Evolutionary conservation across 1,140 invertebrate genomes (phyloP).

Genomic region (Pseudachorutes palmiensis): DNA sequence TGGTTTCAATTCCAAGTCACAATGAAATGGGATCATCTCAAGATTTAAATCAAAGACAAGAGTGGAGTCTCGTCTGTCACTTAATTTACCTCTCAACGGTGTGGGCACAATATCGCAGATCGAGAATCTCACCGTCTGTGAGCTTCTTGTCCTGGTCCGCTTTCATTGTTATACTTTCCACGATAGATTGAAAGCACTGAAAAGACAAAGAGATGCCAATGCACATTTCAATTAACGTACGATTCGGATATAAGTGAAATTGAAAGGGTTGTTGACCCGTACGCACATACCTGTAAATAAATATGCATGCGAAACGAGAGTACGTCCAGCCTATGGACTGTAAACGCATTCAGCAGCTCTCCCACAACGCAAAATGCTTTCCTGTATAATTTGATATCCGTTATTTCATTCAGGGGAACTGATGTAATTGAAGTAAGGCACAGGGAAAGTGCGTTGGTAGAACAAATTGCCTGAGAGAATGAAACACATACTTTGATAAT

Average conservation of each 20-base stretch:
- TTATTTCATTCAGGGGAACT: constrained; percentile 22
- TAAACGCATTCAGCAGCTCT: constrained; percentile 34
- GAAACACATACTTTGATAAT: too few species aligned
- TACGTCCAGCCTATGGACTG: constrained; percentile 32
- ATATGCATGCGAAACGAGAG: constrained; percentile 33
- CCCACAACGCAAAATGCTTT: constrained; percentile 25
- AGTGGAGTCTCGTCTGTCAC: too few species aligned
- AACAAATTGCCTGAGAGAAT: neutral
- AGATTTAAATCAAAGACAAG: neutral
- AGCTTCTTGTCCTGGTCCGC: constrained; percentile 32
- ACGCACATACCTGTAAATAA: constrained; percentile 35
- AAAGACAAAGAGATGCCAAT: constrained; percentile 16
- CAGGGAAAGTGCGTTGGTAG: constrained; percentile 1
- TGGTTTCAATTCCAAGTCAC: neutral
- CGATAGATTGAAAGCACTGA: constrained; percentile 33
- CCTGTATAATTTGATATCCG: constrained; percentile 17
- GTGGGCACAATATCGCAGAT: constrained; percentile 32
- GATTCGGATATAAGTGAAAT: too few species aligned
- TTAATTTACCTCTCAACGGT: constrained; percentile 33
- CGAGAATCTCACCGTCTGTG: constrained; percentile 31
- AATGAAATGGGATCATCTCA: neutral
- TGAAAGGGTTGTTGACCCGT: too few species aligned
- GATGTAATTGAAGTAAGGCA: constrained; percentile 28
- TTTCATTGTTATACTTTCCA: constrained; percentile 22
- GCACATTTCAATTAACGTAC: too few species aligned